Evolutionary conservation across 1,140 invertebrate species (phyloP), one percentile per base, ranked within the genome.

Genomic region (Subanguina moxae): DNA sequence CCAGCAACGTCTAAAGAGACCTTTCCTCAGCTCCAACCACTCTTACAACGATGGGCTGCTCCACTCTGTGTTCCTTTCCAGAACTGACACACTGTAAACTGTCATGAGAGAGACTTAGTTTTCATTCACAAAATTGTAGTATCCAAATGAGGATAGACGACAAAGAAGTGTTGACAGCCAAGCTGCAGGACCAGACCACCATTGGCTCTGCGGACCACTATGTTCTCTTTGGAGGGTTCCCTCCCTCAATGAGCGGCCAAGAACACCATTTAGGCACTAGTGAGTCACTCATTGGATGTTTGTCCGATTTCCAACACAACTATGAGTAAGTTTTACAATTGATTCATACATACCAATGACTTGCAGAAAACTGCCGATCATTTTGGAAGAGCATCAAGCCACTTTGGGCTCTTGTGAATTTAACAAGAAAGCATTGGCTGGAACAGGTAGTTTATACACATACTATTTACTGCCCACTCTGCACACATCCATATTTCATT

Each of bases 231-330:
- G 75, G 76, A 21, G 72, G 76, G 11, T 52, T 77, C 27, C 57
- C 74, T 56, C 42, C 73, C 48, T 48, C 61, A 61, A 45, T 70
- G 30, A n/a, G 25, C n/a, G 38, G 42, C 43, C 28, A 73, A 63
- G 65, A 73, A 17, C 28, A 70, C 21, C 73, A 82, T 52, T 67
- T 81, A 43, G 74, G 77, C 28, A 71, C 75, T 21, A 61, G 46
- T 21, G 70, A 69, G 28, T 70, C 78, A 3, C 46, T 82, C 9
- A 75, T 80, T 38, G 80, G 80, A 25, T 82, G 80, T 64, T 67
- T 82, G 48, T 83, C 81, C 13, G 81, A 82, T 66, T 68, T 82
- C 28, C 74, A 78, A 52, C 46, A 73, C 46, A 73, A 82, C 52
- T 80, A 80, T 71, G 67, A 82, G 78, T 78, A 25, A 58, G 57